Evolutionary conservation across 2,797 vertebrate species (phyloP).

Genomic region (Salmo trutta): DNA sequence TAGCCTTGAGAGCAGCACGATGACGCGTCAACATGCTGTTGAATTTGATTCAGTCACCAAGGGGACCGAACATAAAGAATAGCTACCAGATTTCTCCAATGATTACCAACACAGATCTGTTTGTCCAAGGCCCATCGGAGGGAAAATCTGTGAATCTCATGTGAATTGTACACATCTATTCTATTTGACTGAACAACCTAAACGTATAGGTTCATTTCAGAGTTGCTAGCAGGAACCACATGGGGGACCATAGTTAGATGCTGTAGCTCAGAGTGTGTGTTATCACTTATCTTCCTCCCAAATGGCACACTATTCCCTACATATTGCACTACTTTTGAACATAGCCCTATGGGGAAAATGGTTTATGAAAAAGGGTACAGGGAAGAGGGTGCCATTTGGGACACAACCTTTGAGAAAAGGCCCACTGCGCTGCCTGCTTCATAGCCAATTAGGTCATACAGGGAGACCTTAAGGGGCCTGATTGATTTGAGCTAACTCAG

Average conservation of each 20-base stretch:
- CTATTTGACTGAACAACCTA: conserved; percentile 58
- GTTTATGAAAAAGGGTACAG: too few species aligned
- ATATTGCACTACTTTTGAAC: too few species aligned
- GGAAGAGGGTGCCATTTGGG: not conserved
- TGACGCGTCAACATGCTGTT: conserved; percentile 30
- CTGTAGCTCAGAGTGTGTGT: conserved; percentile 28
- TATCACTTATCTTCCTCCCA: not conserved
- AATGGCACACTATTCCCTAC: too few species aligned
- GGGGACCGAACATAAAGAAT: conserved; percentile 31
- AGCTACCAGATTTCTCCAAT: conserved; percentile 32
- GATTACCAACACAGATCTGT: conserved; percentile 53
- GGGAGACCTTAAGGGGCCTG: conserved; percentile 58
- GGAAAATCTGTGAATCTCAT: conserved; percentile 49
- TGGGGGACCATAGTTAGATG: conserved; percentile 24
- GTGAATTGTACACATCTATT: conserved; percentile 58
- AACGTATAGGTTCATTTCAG: conserved; percentile 64
- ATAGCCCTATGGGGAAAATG: too few species aligned
- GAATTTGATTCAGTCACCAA: conserved; percentile 37
- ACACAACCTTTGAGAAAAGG: conserved; percentile 35
- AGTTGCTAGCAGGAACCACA: conserved; percentile 41
- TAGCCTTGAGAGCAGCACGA: conserved; percentile 26
- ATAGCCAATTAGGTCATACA: conserved; percentile 64
- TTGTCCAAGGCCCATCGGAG: conserved; percentile 61
- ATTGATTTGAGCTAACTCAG: conserved; percentile 64
- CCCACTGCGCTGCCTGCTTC: conserved; percentile 44